Evolutionary conservation across 2,113 vertebrate genomes (phyloP), one percentile per base, ranked within the genome.

Genomic region (Shinisaurus crocodilurus): DNA sequence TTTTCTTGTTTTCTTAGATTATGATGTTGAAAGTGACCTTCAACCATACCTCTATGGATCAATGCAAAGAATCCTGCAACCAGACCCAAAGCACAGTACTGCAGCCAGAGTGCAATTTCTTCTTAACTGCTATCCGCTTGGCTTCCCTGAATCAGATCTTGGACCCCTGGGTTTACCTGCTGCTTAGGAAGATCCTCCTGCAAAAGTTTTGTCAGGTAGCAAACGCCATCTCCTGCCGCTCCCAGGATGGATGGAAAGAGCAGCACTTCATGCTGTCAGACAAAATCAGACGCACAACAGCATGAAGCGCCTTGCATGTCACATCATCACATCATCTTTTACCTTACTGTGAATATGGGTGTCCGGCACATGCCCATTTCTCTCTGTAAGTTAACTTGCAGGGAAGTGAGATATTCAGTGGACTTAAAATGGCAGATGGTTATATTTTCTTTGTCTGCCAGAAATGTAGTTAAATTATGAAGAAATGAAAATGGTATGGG

Each of bases 61-160:
- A 97, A 7, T 99, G 99, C 96, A 97, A 94, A 90, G 72, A 40
- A 0, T 34, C 74, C 1, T 8, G 5, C 2, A 0, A 63, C 0
- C 83, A 82, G 6, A 34, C 3, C 10, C 93, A 83, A 0, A 89
- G 65, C 85, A 83, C 85, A 0, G 97, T 97, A 20, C 85, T 93
- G 87, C 96, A 90, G 79, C 88, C 93, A 37, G 98, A 99, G 69
- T 99, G 99, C 90, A 96, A 97, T 77, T 98, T 98, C 95, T 98
- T 98, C 80, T 94, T 99, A 92, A 98, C 97, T 0, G 98, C 98
- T 0, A 98, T 99, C 90, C 99, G 99, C 85, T 92, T 99, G 97
- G 99, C 99, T 54, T 99, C 99, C 0, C 97, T 99, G 13, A 99
- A 99, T 96, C 99, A 99, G 96, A 99, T 99, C 93, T 97, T 99